These are phyloP conservation scores for Aphelenchoides besseyi DNA, from an alignment of 1,140 invertebrate genomes.

Conservation along the genomic window DNA sequence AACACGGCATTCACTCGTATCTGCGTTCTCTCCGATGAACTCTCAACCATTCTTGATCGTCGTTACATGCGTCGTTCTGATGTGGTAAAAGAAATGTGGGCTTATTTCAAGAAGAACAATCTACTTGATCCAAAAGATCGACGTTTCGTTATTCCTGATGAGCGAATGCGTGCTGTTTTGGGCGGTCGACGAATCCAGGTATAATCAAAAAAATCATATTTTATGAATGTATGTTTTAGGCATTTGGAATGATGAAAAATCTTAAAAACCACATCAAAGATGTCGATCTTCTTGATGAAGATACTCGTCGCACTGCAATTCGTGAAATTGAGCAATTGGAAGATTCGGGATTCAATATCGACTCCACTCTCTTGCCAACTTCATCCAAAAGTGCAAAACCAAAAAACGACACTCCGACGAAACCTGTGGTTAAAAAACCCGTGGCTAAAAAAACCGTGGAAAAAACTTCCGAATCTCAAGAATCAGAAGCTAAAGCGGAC, in stretches of 20 bases:
- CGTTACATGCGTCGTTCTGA: conserved; percentile 41
- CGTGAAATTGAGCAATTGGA: conserved; percentile 10
- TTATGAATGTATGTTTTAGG: conserved; percentile 3
- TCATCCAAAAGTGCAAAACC: neutral
- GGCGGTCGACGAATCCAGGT: conserved; percentile 20
- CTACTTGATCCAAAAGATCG: conserved; percentile 38
- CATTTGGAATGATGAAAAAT: conserved; percentile 37
- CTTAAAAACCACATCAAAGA: conserved; percentile 36
- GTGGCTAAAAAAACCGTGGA: conserved; percentile 3
- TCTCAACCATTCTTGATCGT: conserved; percentile 32
- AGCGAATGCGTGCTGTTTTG: conserved; percentile 26
- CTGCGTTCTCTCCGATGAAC: conserved; percentile 36
- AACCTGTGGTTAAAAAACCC: neutral
- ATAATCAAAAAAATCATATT: neutral
- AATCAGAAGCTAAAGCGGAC: neutral
- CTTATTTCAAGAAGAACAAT: conserved; percentile 33
- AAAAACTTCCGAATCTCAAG: neutral
- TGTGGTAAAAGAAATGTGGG: conserved; percentile 42
- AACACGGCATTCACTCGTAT: conserved; percentile 23
- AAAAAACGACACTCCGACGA: neutral
- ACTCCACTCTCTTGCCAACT: neutral
- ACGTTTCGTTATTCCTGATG: conserved; percentile 40
- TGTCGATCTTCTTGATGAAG: conserved; percentile 27
- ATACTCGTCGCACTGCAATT: conserved; percentile 18
- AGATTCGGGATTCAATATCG: neutral